These are phyloP conservation scores for Ptyas mucosa DNA, from an alignment of 2,113 vertebrate species.

Conservation along the genomic window DNA sequence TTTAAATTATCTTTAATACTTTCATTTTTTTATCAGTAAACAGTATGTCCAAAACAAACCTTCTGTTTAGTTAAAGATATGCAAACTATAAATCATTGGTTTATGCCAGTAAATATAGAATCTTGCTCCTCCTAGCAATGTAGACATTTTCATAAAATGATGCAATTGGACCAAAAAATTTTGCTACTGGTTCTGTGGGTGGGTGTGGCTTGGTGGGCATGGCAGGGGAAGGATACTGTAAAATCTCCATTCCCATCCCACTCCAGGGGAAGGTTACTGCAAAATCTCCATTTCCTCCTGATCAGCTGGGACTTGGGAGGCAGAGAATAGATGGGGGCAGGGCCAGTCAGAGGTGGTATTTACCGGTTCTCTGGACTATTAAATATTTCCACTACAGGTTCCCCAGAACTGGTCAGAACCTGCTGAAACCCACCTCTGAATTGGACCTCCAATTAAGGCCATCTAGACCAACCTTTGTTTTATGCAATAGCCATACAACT, in stretches of 20 bases:
- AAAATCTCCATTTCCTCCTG: no score
- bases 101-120: background rate
- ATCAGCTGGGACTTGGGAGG: no score
- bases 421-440: background rate
- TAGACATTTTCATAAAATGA: background rate
- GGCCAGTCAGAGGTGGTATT: no score
- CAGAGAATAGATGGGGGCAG: no score
- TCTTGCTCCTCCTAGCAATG: background rate
- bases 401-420: no score
- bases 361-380: no score
- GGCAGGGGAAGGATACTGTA: no score
- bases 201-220: no score
- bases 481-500: background rate
- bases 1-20: background rate
- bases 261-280: no score
- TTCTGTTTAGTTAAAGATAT: background rate
- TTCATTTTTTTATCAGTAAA: background rate
- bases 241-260: no score
- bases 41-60: background rate
- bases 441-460: background rate
- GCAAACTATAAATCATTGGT: background rate
- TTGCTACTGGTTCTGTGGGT: no score
- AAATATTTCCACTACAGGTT: no score
- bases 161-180: background rate
- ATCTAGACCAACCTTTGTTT: background rate